These are phyloP conservation scores for Pycnonotus jocosus DNA, from an alignment of 2,113 vertebrate species.

Conservation along the genomic window DNA sequence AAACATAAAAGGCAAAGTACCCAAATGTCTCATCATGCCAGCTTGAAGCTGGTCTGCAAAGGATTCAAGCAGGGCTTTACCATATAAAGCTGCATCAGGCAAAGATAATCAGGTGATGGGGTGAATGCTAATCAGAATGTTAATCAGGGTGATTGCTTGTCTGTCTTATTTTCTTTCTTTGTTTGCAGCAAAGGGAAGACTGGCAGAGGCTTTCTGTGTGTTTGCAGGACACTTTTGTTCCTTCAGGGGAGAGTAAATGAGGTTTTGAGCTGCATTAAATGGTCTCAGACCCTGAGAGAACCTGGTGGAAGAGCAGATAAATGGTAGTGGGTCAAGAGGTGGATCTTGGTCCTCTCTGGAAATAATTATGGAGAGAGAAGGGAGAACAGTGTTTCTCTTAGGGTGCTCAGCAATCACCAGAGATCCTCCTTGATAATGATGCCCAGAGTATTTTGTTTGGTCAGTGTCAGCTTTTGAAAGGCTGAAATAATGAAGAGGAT, in stretches of 20 bases:
- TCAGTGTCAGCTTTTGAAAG: not conserved
- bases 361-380: not conserved
- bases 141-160: not conserved
- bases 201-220: not conserved
- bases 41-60: not conserved
- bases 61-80: not conserved
- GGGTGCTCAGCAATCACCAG: not conserved
- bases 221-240: fast-evolving
- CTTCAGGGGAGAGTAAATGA: not conserved
- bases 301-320: not conserved
- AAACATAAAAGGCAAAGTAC: not conserved
- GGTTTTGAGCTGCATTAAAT: not conserved
- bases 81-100: not conserved
- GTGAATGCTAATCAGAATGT: not conserved
- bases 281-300: not conserved
- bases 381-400: not conserved
- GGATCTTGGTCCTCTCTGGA: not conserved
- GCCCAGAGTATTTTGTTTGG: not conserved
- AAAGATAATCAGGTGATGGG: not conserved
- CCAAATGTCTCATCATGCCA: conserved; percentile 21
- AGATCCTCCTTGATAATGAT: fast-evolving
- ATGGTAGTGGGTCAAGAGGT: not conserved
- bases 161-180: not conserved
- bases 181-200: not conserved
- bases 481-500: not conserved